Base-by-base conservation (phyloP, 2,113 vertebrate genomes). In the Chaetura pelagica region DNA sequence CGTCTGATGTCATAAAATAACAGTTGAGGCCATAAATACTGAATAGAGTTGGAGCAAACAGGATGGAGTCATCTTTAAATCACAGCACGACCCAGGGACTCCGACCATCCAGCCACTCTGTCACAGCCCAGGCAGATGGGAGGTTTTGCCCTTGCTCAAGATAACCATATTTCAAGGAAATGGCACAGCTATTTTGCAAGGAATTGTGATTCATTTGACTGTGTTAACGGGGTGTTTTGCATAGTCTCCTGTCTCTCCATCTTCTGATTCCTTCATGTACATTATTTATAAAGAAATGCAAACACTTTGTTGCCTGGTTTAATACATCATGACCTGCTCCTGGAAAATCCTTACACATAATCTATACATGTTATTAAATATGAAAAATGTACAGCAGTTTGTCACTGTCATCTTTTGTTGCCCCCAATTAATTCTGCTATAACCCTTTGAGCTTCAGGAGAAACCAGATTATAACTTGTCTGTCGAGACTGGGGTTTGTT, bases 401-500 rank as follows among this genome's bases (percentile, higher is more conserved):
- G 7, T 49, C 87, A 6, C 71, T 57, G 82, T 17, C 85, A 76
- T 44, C 69, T 44, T 21, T 5, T 12, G 6, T 20, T 85, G 54
- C 58, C 85, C 87, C 62, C 54, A 61, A 0, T 90, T 73, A 93
- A 16, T 46, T 68, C 81, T 4, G 3, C 20, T n/a, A 44, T 34
- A 76, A 94, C 44, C 54, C 90, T 78, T 64, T 68, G 3, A 57
- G 71, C 85, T 67, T 61, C 66, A 7, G 26, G 87, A 91, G 58
- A 72, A 93, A 91, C 58, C 74, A 90, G 74, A 51, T 79, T 49
- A 19, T 23, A 79, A 93, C 82, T 68, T 21, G 90, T n/a, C 75
- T 80, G 71, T 90, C 92, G 29, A 66, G 82, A 15, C 62, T 38
- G 74, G 85, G 84, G 58, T 40, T 76, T 73, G n/a, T 79, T 91